Evolutionary conservation across 2,888 invertebrate species (phyloP).

Genomic region (Drosophila neonasuta): DNA sequence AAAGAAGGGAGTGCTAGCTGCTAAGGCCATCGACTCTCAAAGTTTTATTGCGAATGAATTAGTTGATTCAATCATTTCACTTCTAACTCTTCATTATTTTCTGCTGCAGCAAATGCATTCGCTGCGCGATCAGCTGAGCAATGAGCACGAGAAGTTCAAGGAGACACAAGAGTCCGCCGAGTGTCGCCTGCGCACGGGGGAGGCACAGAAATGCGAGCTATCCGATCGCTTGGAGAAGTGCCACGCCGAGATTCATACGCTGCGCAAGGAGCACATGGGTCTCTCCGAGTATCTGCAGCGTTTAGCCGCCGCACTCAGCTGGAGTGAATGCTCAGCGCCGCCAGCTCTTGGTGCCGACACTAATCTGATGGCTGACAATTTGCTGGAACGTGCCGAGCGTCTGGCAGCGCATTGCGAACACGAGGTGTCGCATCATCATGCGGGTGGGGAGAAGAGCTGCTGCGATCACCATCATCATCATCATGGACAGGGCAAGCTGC

Average conservation of each 20-base stretch:
- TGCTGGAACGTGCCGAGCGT: slow-evolving; percentile 93
- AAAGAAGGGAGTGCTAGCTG: no score
- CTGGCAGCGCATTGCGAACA: slow-evolving; percentile 78
- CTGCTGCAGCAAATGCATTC: slow-evolving; percentile 87
- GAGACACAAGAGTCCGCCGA: slow-evolving; percentile 84
- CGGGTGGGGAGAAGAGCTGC: slow-evolving; percentile 66
- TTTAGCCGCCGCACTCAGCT: slow-evolving; percentile 89
- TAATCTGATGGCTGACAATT: slow-evolving; percentile 86
- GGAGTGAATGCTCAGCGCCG: slow-evolving; percentile 81
- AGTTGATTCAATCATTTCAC: no score
- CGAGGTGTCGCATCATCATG: slow-evolving; percentile 54
- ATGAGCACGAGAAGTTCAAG: slow-evolving; percentile 87
- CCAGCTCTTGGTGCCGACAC: slow-evolving; percentile 81
- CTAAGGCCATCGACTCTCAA: no score
- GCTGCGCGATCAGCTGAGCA: slow-evolving; percentile 88
- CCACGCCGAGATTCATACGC: slow-evolving; percentile 89
- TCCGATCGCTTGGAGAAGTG: slow-evolving; percentile 90
- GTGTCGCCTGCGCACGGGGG: slow-evolving; percentile 86
- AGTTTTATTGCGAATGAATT: no score
- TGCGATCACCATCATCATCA: slow-evolving; percentile 53
- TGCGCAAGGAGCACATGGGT: slow-evolving; percentile 81
- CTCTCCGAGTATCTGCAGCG: slow-evolving; percentile 91
- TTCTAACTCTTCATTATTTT: neutral
- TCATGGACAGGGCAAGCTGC: slow-evolving; percentile 85
- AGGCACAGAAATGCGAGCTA: slow-evolving; percentile 87